phyloP scores from a whole-genome alignment of 2,113 vertebrate species.

The Martes martes region DNA sequence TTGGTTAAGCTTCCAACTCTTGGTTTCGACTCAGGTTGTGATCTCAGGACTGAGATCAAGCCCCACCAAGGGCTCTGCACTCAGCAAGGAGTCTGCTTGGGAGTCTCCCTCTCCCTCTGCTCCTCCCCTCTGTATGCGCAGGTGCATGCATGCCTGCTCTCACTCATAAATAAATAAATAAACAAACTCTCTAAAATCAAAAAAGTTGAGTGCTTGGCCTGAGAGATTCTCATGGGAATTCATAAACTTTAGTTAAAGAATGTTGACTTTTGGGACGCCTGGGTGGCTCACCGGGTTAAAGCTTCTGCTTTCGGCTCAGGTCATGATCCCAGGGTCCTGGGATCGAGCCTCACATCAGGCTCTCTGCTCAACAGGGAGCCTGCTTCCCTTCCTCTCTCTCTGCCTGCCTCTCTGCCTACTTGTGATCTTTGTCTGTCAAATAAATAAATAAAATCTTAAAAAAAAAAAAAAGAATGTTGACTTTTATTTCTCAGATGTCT shows the following conservation, averaged over 20 bases:
- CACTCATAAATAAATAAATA: too few species aligned
- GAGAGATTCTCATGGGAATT: not conserved
- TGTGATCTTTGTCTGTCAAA: too few species aligned
- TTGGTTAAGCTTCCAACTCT: not conserved
- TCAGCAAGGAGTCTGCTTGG: not conserved
- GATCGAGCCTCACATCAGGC: too few species aligned
- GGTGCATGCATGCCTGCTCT: not conserved
- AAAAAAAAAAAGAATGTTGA: not conserved
- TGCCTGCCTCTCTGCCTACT: too few species aligned
- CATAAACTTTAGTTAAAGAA: constrained; percentile 18
- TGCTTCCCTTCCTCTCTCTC: too few species aligned
- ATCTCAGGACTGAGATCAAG: not conserved
- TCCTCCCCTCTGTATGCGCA: not conserved
- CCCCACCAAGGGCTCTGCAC: not conserved
- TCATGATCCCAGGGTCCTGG: too few species aligned
- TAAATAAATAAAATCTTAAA: too few species aligned
- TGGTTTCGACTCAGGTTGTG: not conserved
- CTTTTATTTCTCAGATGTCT: not conserved
- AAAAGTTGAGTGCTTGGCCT: not conserved
- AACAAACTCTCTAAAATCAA: constrained; percentile 9
- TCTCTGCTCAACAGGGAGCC: too few species aligned
- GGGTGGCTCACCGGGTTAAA: too few species aligned
- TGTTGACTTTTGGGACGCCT: too few species aligned
- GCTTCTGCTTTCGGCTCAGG: too few species aligned
- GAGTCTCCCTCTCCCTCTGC: not conserved